A percentile compares a stretch with the other conserved stretches of the same genome.
phyloP scores from a whole-genome alignment of 2,797 vertebrate species.

The Mareca penelope region DNA sequence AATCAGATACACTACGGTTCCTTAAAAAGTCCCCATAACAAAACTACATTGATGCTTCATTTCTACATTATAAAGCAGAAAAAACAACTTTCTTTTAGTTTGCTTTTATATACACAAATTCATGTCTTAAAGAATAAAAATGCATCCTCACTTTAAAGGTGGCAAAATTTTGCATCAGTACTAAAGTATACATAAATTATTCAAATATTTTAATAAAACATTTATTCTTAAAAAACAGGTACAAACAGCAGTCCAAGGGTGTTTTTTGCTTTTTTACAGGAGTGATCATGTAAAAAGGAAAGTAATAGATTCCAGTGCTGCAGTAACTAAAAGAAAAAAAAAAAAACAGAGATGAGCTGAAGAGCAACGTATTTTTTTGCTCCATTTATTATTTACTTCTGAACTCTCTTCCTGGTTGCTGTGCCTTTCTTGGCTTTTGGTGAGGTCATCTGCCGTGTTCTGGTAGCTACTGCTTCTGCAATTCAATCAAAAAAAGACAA shows the following conservation, averaged over 20 bases:
- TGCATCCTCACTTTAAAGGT: neutral
- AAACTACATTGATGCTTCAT: neutral
- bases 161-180: constrained; percentile 31
- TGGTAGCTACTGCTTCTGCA: constrained; percentile 38
- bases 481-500: constrained; percentile 33
- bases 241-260: constrained; percentile 17
- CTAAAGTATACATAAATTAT: constrained; percentile 40
- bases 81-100: neutral
- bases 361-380: neutral
- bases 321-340: neutral
- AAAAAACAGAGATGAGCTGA: neutral
- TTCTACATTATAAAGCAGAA: neutral
- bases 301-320: constrained; percentile 17
- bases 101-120: constrained; percentile 29
- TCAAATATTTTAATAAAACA: constrained; percentile 59
- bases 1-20: neutral
- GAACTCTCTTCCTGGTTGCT: constrained; percentile 68
- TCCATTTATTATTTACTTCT: constrained; percentile 63
- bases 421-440: constrained; percentile 49
- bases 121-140: constrained; percentile 32
- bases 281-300: neutral
- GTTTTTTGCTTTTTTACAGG: neutral
- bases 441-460: constrained; percentile 13
- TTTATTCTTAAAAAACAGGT: constrained; percentile 49
- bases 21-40: neutral